phyloP scores from a whole-genome alignment of 2,888 invertebrate genomes.

The Helicoverpa assulta region DNA sequence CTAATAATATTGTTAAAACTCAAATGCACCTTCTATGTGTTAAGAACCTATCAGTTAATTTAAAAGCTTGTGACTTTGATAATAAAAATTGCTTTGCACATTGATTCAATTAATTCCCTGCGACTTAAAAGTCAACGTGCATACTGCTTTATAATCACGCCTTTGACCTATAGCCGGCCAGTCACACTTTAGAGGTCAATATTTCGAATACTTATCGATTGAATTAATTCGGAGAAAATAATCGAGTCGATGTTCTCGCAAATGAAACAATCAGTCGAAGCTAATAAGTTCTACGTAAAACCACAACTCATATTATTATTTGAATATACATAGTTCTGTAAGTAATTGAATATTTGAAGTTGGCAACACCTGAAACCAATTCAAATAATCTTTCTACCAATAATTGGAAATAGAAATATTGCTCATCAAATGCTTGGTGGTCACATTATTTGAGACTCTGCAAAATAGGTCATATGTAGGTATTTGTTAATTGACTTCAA shows the following conservation, averaged over 20 bases:
- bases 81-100: no score
- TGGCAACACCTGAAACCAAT: not conserved
- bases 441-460: no score
- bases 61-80: no score
- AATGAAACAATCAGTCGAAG: slow-evolving; percentile 56
- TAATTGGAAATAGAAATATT: no score
- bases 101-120: not conserved
- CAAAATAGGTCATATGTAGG: no score
- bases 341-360: slow-evolving; percentile 9
- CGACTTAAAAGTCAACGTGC: slow-evolving; percentile 28
- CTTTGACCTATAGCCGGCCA: slow-evolving; percentile 80
- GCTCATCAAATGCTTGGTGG: no score
- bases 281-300: slow-evolving; percentile 35
- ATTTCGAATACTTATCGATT: slow-evolving; percentile 59
- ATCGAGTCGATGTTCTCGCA: slow-evolving; percentile 56
- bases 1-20: no score
- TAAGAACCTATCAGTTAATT: not conserved
- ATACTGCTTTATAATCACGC: slow-evolving; percentile 71
- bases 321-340: slow-evolving; percentile 1
- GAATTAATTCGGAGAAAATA: slow-evolving; percentile 57
- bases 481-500: no score
- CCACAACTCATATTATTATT: slow-evolving; percentile 25
- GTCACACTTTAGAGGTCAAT: slow-evolving; percentile 66
- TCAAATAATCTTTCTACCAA: not conserved
- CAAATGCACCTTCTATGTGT: no score